These are phyloP conservation scores for Camelus bactrianus DNA, from an alignment of 2,113 vertebrate genomes.

Conservation along the genomic window DNA sequence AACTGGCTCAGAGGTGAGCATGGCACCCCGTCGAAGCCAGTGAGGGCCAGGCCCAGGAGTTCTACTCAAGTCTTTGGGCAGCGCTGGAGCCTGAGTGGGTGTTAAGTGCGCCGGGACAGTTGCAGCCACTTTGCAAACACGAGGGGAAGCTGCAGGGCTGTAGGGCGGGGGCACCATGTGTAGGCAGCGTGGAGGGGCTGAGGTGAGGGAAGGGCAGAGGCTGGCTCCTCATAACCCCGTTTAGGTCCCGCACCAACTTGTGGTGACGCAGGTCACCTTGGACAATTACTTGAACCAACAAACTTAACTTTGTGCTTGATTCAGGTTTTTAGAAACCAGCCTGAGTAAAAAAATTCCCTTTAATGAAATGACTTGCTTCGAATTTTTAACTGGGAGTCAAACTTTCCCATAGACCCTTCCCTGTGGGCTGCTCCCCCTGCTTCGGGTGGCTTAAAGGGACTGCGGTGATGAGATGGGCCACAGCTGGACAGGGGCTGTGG, in stretches of 20 bases:
- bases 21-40: background rate
- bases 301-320: background rate
- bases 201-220: background rate
- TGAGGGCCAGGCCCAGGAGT: background rate
- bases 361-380: background rate
- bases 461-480: rapidly evolving
- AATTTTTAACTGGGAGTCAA: background rate
- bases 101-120: background rate
- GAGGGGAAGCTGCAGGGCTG: background rate
- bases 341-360: background rate
- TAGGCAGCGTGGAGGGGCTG: background rate
- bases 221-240: background rate
- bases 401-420: background rate
- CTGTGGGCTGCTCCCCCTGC: background rate
- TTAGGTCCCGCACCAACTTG: background rate
- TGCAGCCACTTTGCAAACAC: background rate
- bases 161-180: background rate
- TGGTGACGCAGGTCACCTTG: background rate
- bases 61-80: background rate
- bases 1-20: background rate
- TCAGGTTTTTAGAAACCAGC: background rate
- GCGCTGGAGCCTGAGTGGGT: background rate
- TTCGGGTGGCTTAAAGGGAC: background rate
- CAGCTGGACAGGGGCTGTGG: rapidly evolving
- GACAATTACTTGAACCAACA: background rate